Percentiles rank a stretch among this genome's conserved stretches.
Conservation (phyloP, 2,797 vertebrate genomes). For the Peromyscus eremicus region DNA sequence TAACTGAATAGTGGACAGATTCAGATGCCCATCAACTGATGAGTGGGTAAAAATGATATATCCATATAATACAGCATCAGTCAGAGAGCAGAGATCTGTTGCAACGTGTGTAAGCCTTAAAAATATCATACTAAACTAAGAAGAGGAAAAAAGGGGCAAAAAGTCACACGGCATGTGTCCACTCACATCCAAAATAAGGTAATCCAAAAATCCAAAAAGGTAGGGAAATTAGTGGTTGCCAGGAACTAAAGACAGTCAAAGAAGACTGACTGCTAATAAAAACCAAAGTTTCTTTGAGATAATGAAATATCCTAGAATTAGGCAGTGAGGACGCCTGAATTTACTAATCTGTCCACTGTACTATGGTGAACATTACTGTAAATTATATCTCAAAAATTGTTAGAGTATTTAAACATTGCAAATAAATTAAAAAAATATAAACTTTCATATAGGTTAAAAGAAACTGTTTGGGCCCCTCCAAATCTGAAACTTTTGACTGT, state of each 20-base stretch:
- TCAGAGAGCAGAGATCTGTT: not conserved
- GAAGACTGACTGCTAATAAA: not conserved
- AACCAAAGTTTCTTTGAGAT: not conserved
- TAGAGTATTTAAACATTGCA: not conserved
- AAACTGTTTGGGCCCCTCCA: not conserved
- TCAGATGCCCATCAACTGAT: not conserved
- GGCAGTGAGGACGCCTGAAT: not conserved
- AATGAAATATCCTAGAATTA: constrained; percentile 1
- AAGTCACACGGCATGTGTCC: not conserved
- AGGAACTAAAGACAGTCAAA: not conserved
- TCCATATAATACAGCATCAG: not conserved
- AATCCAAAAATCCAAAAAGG: not conserved
- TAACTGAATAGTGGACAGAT: not conserved
- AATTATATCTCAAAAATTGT: constrained; percentile 6
- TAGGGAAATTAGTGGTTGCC: not conserved
- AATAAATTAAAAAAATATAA: constrained; percentile 23
- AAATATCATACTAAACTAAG: not conserved
- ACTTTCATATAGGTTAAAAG: constrained; percentile 32
- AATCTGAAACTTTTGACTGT: constrained; percentile 12
- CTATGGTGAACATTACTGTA: not conserved
- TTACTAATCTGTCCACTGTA: not conserved
- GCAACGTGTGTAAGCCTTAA: not conserved
- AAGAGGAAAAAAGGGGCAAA: not conserved
- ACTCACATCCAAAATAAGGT: not conserved
- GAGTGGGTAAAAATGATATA: not conserved